Conservation (phyloP, 2,797 vertebrate genomes). For the Poeciliopsis infans region DNA sequence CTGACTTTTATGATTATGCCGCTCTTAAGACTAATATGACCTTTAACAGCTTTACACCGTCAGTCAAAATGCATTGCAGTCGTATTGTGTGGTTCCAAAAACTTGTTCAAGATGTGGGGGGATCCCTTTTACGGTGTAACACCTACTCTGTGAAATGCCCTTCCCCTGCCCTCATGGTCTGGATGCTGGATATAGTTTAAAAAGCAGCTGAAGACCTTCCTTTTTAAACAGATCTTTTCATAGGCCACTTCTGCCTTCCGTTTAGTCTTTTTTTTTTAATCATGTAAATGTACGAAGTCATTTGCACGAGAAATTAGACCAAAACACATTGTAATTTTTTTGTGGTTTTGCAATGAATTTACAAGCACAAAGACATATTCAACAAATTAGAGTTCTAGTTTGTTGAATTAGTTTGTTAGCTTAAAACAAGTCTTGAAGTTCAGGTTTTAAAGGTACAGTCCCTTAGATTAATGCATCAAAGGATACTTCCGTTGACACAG, state of each 20-base stretch:
- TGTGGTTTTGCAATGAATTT: too few species aligned
- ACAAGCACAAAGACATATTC: too few species aligned
- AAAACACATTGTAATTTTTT: too few species aligned
- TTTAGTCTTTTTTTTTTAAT: not conserved
- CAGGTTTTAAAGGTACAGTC: not conserved
- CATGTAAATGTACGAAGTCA: too few species aligned
- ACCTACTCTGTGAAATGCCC: too few species aligned
- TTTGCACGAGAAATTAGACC: too few species aligned
- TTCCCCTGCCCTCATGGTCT: not conserved
- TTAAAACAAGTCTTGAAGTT: too few species aligned
- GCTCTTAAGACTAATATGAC: not conserved
- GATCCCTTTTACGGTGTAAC: not conserved
- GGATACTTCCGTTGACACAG: not conserved
- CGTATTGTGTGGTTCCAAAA: not conserved
- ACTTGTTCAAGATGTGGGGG: not conserved
- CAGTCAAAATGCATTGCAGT: not conserved
- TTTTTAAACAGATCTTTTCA: not conserved
- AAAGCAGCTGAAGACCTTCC: not conserved
- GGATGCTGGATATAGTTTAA: not conserved
- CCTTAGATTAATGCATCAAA: not conserved
- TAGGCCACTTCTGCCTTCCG: not conserved
- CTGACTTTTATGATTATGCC: not conserved
- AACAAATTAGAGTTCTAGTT: too few species aligned
- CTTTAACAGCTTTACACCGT: not conserved
- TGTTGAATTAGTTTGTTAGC: too few species aligned